These are phyloP conservation scores for Lithobius niger DNA, from an alignment of 1,140 invertebrate species.

Conservation along the genomic window DNA sequence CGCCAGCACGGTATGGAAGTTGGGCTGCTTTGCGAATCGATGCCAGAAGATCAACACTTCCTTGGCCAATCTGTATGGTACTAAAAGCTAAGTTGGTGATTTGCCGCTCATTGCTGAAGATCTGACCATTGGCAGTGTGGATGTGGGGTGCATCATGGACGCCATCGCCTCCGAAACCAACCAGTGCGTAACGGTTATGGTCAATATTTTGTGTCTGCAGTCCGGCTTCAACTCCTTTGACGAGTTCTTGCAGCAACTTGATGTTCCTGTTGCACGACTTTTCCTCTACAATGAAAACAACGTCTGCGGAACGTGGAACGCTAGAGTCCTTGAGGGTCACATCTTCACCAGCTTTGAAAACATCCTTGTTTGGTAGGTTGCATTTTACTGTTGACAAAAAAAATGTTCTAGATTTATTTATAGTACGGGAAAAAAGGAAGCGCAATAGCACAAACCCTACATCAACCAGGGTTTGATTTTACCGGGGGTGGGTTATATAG, in stretches of 20 bases:
- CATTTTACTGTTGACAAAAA: no score
- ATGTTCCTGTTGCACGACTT: constrained; percentile 28
- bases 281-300: constrained; percentile 41
- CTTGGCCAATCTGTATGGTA: constrained; percentile 19
- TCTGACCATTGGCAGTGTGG: constrained; percentile 33
- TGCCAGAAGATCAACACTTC: constrained; percentile 20
- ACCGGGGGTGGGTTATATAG: no score
- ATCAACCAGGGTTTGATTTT: no score
- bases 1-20: constrained; percentile 37
- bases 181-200: constrained; percentile 35
- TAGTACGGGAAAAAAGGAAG: no score
- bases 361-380: constrained; percentile 23
- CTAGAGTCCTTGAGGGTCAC: constrained; percentile 20
- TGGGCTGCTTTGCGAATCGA: constrained; percentile 35
- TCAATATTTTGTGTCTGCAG: constrained; percentile 25
- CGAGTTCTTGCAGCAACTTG: constrained; percentile 24
- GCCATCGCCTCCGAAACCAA: constrained; percentile 36
- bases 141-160: constrained; percentile 25
- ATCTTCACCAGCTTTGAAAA: constrained; percentile 26
- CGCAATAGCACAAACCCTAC: no score
- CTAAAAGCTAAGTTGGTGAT: constrained; percentile 14
- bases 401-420: no score
- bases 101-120: constrained; percentile 27
- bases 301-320: constrained; percentile 32
- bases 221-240: constrained; percentile 28